These are phyloP conservation scores for Tolmerus cingulatus DNA, from an alignment of 2,888 invertebrate species.

Conservation along the genomic window DNA sequence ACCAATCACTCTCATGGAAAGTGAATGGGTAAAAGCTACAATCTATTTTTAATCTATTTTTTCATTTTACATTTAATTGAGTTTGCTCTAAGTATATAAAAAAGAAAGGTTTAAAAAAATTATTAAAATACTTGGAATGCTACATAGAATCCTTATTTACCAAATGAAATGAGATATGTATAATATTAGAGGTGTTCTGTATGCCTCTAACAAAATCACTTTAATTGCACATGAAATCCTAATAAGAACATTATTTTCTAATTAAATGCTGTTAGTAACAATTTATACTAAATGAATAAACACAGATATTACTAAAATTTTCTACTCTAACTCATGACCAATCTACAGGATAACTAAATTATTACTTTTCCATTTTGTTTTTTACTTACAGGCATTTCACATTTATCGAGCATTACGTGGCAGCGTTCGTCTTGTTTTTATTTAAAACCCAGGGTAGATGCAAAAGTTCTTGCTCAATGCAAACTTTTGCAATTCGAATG, in stretches of 20 bases:
- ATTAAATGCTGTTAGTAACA: neutral
- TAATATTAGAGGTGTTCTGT: neutral
- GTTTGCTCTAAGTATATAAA: too few relatives aligned
- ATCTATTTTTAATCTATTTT: too few relatives aligned
- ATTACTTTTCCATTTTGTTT: neutral
- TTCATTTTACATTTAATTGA: too few relatives aligned
- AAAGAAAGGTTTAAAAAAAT: too few relatives aligned
- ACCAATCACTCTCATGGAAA: neutral
- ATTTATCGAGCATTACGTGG: constrained; percentile 31
- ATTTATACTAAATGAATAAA: neutral
- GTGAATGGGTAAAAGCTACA: neutral
- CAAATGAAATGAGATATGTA: too few relatives aligned
- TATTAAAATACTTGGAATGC: too few relatives aligned
- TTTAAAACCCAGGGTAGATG: neutral
- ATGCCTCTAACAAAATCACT: neutral
- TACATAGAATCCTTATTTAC: too few relatives aligned
- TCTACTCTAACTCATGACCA: neutral
- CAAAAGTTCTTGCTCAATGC: neutral
- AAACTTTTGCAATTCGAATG: constrained; percentile 10
- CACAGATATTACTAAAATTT: neutral
- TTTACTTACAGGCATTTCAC: constrained; percentile 37
- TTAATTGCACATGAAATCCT: neutral
- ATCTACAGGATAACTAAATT: neutral
- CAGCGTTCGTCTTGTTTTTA: neutral
- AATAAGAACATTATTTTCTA: neutral